Conservation (phyloP, 2,888 invertebrate species). For the Scaeva pyrastri region DNA sequence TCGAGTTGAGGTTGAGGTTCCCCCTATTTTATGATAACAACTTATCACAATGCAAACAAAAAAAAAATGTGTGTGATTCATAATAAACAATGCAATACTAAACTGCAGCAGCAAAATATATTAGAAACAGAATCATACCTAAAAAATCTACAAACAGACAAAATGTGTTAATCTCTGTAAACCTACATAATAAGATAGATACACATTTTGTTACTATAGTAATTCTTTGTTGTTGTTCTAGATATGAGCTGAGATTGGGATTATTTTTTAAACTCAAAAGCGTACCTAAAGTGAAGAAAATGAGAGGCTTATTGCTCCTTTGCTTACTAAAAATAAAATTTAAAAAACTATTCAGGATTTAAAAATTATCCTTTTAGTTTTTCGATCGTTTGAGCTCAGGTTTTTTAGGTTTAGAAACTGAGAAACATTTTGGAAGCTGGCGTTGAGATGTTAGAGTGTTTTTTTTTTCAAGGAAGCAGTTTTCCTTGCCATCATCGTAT, state of each 20-base stretch:
- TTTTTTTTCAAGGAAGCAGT: too few species aligned
- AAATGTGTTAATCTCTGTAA: slow-evolving; percentile 1
- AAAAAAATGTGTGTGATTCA: slow-evolving; percentile 49
- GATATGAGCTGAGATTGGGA: not conserved
- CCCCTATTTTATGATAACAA: slow-evolving; percentile 61
- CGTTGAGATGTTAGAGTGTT: too few species aligned
- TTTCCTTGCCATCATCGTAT: too few species aligned
- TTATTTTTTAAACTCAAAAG: not conserved
- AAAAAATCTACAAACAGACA: slow-evolving; percentile 25
- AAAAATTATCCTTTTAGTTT: too few species aligned
- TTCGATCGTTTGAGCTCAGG: too few species aligned
- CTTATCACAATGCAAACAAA: slow-evolving; percentile 21
- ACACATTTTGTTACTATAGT: slow-evolving; percentile 46
- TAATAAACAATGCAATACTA: slow-evolving; percentile 44
- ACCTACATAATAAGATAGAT: slow-evolving; percentile 41
- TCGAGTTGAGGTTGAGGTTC: slow-evolving; percentile 22
- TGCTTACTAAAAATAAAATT: not conserved
- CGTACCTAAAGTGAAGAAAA: not conserved
- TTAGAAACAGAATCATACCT: slow-evolving; percentile 7
- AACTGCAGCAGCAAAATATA: not conserved
- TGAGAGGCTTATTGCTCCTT: not conserved
- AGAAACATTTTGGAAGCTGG: too few species aligned
- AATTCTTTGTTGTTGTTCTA: slow-evolving; percentile 50
- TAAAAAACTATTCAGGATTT: too few species aligned
- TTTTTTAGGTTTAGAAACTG: too few species aligned